Evolutionary conservation across 92 coral and sea anemone species (phyloP), one percentile per base, ranked within the genome.

Genomic region (Heteractis magnifica): DNA sequence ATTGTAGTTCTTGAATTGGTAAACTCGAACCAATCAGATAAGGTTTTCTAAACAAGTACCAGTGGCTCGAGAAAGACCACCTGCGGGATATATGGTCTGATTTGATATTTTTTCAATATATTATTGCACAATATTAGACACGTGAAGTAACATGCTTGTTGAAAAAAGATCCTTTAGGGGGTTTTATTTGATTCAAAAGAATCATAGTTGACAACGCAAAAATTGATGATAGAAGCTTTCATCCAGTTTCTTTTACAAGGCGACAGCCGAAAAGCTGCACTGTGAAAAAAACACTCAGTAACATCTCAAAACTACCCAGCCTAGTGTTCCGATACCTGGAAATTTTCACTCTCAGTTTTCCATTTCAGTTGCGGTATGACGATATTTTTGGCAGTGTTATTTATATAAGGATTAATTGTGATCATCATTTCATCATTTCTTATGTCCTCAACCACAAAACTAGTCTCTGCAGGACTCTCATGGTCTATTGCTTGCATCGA

Each of bases 21-120:
- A 16, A 0, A 4, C 21, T 21, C 21, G 52, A 5, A 52, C 50
- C 82, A 78, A 78, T 78, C 72, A 78, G 73, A 59, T 20, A 56
- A 10, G 53, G 72, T 59, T 44, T 78, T 78, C 52, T 78, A 78
- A 78, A 44, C 10, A 78, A 23, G 82, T 78, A 23, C 58, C n/a
- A 59, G 0, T 1, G 56, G 56, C 13, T 0, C 0, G 9, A 68
- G 73, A 41, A 52, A 26, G 68, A 78, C 71, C 82, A 78, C 82
- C 82, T 78, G 82, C 71, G 19, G 50, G 59, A 21, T 65, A 51
- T 68, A 3, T 62, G n/a, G 48, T 68, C 8, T 65, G 20, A n/a
- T 23, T 20, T 20, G 23, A 41, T 3, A n/a, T 65, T 65, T 26
- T 10, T 20, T 5, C 20, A 8, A 6, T 12, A 8, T 4, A 12